Conservation (phyloP, 2,888 invertebrate genomes). For the Hirtodrosophila histrioides region DNA sequence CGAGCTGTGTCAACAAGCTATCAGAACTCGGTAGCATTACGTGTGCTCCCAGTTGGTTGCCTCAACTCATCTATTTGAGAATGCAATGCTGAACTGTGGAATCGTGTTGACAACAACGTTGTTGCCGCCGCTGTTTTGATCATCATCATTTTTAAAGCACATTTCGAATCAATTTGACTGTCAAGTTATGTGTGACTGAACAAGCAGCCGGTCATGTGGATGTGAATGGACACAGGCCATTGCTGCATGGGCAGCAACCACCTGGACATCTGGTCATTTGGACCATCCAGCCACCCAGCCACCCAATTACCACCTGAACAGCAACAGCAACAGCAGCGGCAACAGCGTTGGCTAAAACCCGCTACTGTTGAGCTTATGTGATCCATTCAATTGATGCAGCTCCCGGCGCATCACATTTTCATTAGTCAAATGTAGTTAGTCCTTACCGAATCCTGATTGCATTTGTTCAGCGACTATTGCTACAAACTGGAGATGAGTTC, state of each 20-base stretch:
- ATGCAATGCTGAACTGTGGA: too few species aligned
- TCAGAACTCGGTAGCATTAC: neutral
- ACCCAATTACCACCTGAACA: too few species aligned
- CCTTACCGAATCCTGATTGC: constrained; percentile 32
- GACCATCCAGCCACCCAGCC: too few species aligned
- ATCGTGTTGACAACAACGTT: neutral
- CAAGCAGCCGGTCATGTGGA: constrained; percentile 51
- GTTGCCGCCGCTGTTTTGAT: constrained; percentile 11
- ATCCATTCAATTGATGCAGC: constrained; percentile 9
- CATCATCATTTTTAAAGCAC: constrained; percentile 58
- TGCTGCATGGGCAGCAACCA: neutral
- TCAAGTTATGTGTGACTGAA: constrained; percentile 47
- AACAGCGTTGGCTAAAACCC: too few species aligned
- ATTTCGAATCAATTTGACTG: constrained; percentile 61
- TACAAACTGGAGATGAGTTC: neutral
- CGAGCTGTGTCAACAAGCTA: constrained; percentile 34
- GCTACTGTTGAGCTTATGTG: neutral
- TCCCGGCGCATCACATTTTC: constrained; percentile 15
- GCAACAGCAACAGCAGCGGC: too few species aligned
- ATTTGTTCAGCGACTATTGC: constrained; percentile 6
- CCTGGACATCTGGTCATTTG: neutral
- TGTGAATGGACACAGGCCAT: constrained; percentile 39
- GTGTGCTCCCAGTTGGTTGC: too few species aligned
- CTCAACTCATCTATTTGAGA: too few species aligned
- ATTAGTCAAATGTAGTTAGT: constrained; percentile 41